Evolutionary conservation across 2,888 invertebrate species (phyloP).

Genomic region (Parascotia fuliginaria): DNA sequence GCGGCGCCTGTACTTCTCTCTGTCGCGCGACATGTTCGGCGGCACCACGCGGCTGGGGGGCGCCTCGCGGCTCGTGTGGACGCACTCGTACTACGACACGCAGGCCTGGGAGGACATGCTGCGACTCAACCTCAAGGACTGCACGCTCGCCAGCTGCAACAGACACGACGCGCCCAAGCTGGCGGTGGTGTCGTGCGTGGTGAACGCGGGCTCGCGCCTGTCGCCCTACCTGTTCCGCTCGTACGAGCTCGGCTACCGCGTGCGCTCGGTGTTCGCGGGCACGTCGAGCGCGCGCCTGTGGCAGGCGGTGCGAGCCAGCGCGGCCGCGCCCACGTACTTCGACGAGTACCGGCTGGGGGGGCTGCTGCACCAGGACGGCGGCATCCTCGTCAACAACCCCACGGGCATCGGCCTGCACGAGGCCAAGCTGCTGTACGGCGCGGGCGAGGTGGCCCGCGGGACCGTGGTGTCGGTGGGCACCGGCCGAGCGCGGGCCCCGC

Average conservation of each 20-base stretch:
- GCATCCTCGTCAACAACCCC: constrained; percentile 95
- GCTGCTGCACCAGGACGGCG: constrained; percentile 92
- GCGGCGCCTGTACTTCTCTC: constrained; percentile 69
- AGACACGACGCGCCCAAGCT: constrained; percentile 81
- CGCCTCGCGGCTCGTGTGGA: constrained; percentile 92
- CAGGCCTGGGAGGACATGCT: constrained; percentile 92
- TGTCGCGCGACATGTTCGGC: constrained; percentile 80
- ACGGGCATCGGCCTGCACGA: constrained; percentile 95
- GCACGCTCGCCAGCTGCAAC: constrained; percentile 85
- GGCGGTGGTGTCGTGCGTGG: constrained; percentile 92
- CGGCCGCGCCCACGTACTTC: constrained; percentile 97
- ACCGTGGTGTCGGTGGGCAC: constrained; percentile 95
- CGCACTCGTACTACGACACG: constrained; percentile 95
- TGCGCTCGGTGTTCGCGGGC: constrained; percentile 90
- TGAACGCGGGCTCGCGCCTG: constrained; percentile 88
- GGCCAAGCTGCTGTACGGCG: constrained; percentile 93
- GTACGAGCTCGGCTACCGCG: constrained; percentile 90
- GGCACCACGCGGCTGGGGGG: constrained; percentile 80
- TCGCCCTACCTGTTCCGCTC: constrained; percentile 94
- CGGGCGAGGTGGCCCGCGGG: constrained; percentile 86
- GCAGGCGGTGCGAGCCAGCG: constrained; percentile 95
- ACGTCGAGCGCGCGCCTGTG: constrained; percentile 89
- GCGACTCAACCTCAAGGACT: constrained; percentile 87
- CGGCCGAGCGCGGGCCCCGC: constrained; percentile 79
- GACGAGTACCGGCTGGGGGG: constrained; percentile 91